Evolutionary conservation across 2,797 vertebrate species (phyloP), one percentile per base, ranked within the genome.

Genomic region (Anolis apletophallus): DNA sequence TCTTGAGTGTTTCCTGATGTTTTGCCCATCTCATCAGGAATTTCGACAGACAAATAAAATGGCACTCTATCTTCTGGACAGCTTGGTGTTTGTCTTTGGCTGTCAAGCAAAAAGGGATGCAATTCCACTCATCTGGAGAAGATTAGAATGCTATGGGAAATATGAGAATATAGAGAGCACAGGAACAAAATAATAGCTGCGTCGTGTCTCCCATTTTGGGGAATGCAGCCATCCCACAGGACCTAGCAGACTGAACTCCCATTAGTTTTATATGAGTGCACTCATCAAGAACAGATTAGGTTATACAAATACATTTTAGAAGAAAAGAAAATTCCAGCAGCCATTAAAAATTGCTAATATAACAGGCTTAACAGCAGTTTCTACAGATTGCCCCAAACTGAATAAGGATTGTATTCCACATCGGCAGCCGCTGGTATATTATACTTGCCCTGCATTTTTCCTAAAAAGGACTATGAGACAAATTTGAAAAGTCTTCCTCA

Each of bases 41-140:
- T 93, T 94, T 93, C 73, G 40, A 91, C 84, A 89, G 88, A 89
- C 80, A 64, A 91, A 89, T 94, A 95, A 95, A 95, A 94, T 81
- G 87, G 87, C 68, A 94, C 88, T 95, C 34, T 73, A 0, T 93
- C 91, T 96, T 95, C 86, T 92, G 82, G 91, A 94, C 90, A 95
- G 93, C 59, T 90, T 92, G 87, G 90, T 93, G 93, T 92, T 95
- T 93, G 90, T 94, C 92, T 95, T 94, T 94, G 82, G 85, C 93
- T 95, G 86, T 91, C 92, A 95, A 91, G 91, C 21, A 89, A 90
- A 93, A 93, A 87, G 46, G n/a, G 73, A 87, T 91, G 80, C 55
- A 82, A 90, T 91, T 90, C 88, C 78, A 90, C 83, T 94, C 85
- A 94, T 88, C 90, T 75, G 21, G 10, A 94, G 86, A 91, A 91